Percentiles rank a stretch among this genome's conserved stretches.
Evolutionary conservation across 2,113 vertebrate genomes (phyloP).

Genomic region (Melanostigma gelatinosum): DNA sequence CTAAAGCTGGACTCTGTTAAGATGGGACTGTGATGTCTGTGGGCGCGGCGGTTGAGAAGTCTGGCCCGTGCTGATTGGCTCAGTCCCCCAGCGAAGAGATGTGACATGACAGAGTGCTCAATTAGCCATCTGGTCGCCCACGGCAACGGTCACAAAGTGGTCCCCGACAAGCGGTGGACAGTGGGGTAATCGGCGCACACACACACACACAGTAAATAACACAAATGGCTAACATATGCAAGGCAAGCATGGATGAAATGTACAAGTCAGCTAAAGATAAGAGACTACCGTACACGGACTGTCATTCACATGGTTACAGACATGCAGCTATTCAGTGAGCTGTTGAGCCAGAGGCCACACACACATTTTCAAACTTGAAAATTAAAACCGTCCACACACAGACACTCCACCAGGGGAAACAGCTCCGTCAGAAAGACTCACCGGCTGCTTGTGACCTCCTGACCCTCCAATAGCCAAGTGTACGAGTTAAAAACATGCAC

Average conservation of each 20-base stretch:
- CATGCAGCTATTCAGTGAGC: conserved; percentile 12
- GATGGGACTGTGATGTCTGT: conserved; percentile 67
- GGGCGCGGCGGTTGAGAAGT: conserved; percentile 57
- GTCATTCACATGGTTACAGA: not conserved
- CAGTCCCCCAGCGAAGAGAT: conserved; percentile 69
- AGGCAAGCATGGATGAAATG: not conserved
- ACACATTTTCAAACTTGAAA: not conserved
- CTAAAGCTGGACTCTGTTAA: conserved; percentile 70
- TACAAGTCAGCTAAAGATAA: not conserved
- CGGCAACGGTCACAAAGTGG: conserved; percentile 68
- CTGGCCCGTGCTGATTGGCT: conserved; percentile 73
- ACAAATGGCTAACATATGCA: conserved; percentile 23
- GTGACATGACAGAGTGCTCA: conserved; percentile 79
- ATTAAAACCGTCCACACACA: conserved; percentile 24
- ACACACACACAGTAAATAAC: conserved; percentile 23
- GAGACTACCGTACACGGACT: not conserved
- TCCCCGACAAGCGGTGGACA: conserved; percentile 60
- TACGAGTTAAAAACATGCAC: conserved; percentile 9
- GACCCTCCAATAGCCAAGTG: conserved; percentile 10
- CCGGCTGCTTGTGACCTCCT: conserved; percentile 29
- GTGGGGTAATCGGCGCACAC: conserved; percentile 45
- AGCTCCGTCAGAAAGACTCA: not conserved
- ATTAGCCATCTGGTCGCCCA: conserved; percentile 80
- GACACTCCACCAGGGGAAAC: not conserved
- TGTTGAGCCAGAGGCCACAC: not conserved